Conservation (phyloP, 1,140 invertebrate species). For the Coenobita brevimanus region DNA sequence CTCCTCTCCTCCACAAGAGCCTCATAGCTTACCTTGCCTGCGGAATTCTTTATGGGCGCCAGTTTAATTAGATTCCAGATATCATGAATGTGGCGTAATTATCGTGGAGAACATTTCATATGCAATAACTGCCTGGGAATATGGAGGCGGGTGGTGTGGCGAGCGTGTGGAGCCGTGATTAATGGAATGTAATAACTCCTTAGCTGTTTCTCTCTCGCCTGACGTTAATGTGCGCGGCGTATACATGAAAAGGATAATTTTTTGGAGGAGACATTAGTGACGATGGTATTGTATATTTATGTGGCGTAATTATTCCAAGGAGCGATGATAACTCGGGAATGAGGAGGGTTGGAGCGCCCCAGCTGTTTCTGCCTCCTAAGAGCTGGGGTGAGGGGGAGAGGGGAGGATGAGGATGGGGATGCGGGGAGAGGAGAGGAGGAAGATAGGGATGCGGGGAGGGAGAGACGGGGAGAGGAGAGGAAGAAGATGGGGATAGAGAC, state of each 20-base stretch:
- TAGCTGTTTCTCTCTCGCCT: conserved; percentile 64
- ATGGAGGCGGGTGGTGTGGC: conserved; percentile 59
- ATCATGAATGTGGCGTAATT: conserved; percentile 67
- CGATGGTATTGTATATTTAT: conserved; percentile 67
- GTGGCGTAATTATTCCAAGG: conserved; percentile 60
- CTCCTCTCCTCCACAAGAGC: background rate
- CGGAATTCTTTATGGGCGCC: conserved; percentile 63
- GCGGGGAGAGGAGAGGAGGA: background rate
- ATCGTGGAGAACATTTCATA: conserved; percentile 64
- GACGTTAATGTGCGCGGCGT: conserved; percentile 61
- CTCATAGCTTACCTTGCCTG: conserved; percentile 63
- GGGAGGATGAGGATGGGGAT: background rate
- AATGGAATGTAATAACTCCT: conserved; percentile 66
- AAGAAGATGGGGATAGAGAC: background rate
- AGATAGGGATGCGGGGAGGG: background rate
- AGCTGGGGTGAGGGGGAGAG: background rate
- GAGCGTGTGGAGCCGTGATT: conserved; percentile 58
- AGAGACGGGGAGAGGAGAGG: background rate
- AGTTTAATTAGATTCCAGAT: conserved; percentile 67
- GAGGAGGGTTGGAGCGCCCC: conserved; percentile 53
- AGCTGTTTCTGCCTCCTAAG: background rate
- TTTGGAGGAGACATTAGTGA: conserved; percentile 64
- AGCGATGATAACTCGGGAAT: conserved; percentile 63
- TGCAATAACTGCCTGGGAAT: conserved; percentile 66
- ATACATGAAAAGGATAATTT: conserved; percentile 67